Percentiles rank a stretch among this genome's conserved stretches.
These are phyloP conservation scores for Callimorpha dominula DNA, from an alignment of 2,888 invertebrate genomes.

Conservation along the genomic window DNA sequence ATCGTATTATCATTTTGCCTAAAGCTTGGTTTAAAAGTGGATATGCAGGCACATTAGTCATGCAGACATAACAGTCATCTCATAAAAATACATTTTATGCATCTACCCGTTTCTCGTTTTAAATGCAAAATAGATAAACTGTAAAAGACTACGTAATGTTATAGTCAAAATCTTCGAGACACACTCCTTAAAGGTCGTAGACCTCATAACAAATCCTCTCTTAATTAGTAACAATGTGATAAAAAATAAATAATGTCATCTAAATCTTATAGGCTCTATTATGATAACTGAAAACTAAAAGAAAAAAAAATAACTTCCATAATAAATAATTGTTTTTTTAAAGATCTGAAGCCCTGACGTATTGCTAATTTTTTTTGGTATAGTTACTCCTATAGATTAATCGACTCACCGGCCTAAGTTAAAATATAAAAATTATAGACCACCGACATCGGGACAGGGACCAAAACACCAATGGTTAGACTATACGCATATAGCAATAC, in stretches of 20 bases:
- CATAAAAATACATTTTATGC: constrained; percentile 23
- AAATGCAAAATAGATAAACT: constrained; percentile 19
- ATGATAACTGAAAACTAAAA: background rate
- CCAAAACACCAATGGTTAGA: no score
- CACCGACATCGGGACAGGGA: no score
- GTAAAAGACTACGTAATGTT: constrained; percentile 21
- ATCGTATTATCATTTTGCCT: constrained; percentile 3
- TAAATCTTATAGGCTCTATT: background rate
- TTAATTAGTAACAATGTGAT: constrained; percentile 3
- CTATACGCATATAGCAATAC: no score
- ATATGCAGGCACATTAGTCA: constrained; percentile 14
- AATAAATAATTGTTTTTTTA: no score
- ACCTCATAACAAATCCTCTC: constrained; percentile 10
- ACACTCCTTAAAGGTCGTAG: constrained; percentile 11
- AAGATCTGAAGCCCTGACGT: no score
- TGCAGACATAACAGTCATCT: constrained; percentile 25
- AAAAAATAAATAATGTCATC: background rate
- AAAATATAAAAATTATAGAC: no score
- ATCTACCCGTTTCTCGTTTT: constrained; percentile 8
- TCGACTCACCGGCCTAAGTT: no score
- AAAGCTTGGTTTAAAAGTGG: constrained; percentile 5
- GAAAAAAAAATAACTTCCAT: background rate
- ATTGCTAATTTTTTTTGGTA: no score
- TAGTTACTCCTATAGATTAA: no score
- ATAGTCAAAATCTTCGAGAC: background rate